Evolutionary conservation across 2,888 invertebrate species (phyloP), one percentile per base, ranked within the genome.

Genomic region (Morpho achilles): DNA sequence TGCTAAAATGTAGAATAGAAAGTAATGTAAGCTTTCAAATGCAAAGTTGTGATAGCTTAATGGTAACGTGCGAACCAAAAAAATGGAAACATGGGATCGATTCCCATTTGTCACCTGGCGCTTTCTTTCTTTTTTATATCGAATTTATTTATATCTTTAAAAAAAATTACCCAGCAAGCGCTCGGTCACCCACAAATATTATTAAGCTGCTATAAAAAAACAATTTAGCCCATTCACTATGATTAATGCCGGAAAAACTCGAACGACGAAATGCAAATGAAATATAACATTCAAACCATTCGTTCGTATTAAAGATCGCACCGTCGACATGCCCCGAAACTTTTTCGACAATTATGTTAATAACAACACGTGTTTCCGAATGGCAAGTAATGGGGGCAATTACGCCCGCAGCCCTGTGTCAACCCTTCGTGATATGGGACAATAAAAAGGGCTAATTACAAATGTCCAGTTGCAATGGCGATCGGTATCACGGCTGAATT

Each of bases 371-470:
- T 65, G 62, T 65, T 64, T 63, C 61, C 60, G 60, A 60, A 63
- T 60, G 57, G 60, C 60, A 50, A 54, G 64, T 61, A 64, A 64
- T 59, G 50, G 54, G 32, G 54, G 58, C 62, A 62, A 66, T 62
- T 64, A 58, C 56, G 42, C 43, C 48, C 49, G 46, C 50, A 50
- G 49, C 40, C 49, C 58, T 40, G 57, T 58, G 62, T 59, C 64
- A 59, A 60, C 64, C 66, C 66, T 68, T 61, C 69, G 67, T 68
- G 68, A 65, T 62, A 60, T 59, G 57, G 59, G 55, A 62, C 64
- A 59, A 64, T 67, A 66, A 68, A 67, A 68, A 67, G 62, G 60
- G 58, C 65, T 68, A 68, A 68, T 68, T 69, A 66, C 66, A 65
- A 58, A 61, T 59, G 66, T 67, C 65, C 66, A 65, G 63, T 62